Evolutionary conservation across 2,888 invertebrate genomes (phyloP), one percentile per base, ranked within the genome.

Genomic region (Aquatica leii): DNA sequence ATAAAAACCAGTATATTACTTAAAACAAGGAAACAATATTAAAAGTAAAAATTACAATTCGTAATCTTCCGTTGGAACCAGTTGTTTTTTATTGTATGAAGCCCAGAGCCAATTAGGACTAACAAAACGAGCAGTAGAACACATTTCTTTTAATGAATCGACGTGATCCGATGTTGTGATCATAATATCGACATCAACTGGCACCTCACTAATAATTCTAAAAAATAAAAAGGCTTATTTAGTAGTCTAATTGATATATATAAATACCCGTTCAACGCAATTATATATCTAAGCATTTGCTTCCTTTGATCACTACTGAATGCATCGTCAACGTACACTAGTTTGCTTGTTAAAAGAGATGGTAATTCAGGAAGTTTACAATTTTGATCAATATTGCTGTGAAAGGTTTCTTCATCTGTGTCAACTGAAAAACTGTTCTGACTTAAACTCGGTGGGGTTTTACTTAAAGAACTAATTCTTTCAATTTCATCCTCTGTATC

Each of bases 401-500:
- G 54, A 67, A 63, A 52, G 55, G 69, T 70, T 71, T 80, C 79
- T 60, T 76, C 78, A 66, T 84, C 83, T 18, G 83, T 83, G 57
- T 81, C 82, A 15, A 69, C 76, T 4, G 50, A 61, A 50, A 59
- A 71, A 67, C 34, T 35, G 14, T 43, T 35, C 3, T 15, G 59
- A 18, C 6, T 11, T 2, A 4, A 18, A 3, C 2, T 18, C 21
- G 52, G 51, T 54, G 51, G 24, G 66, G 67, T 52, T 61, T 68
- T 59, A 66, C 65, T 52, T 40, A 66, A 17, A 52, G 66, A 35
- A 62, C 71, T 51, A 73, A 82, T 84, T 78, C 79, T 82, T 70
- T 86, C 84, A 51, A 88, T 85, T 76, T 88, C 87, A 68, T 89
- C 89, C 69, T 89, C 89, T 0, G 88, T 88, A n/a, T 77, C 81